Conservation (phyloP, 2,888 invertebrate genomes). For the Megastigmus dorsalis region DNA sequence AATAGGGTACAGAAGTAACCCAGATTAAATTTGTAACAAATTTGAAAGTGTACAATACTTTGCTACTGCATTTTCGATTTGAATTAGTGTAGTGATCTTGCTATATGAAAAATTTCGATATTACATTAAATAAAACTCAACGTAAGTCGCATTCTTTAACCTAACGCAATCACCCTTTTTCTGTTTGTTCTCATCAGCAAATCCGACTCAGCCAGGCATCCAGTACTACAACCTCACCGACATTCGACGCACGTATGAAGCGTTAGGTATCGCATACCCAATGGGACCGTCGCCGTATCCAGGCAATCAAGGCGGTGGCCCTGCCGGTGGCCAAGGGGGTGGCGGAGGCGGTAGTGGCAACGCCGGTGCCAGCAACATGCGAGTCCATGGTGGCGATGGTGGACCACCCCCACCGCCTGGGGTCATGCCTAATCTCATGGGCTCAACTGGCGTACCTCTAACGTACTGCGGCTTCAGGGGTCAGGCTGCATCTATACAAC, state of each 20-base stretch:
- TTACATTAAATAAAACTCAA: too few relatives aligned
- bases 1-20: too few relatives aligned
- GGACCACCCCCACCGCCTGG: conserved; percentile 34
- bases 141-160: too few relatives aligned
- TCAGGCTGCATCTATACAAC: conserved; percentile 22
- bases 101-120: too few relatives aligned
- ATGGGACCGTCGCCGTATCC: conserved; percentile 20
- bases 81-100: too few relatives aligned
- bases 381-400: conserved; percentile 27
- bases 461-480: conserved; percentile 38
- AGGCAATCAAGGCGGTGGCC: not conserved
- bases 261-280: conserved; percentile 46
- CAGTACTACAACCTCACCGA: conserved; percentile 46
- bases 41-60: too few relatives aligned
- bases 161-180: too few relatives aligned
- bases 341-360: too few relatives aligned
- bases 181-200: too few relatives aligned
- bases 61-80: too few relatives aligned
- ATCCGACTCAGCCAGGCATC: conserved; percentile 21
- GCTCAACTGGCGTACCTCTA: conserved; percentile 16
- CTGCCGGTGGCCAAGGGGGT: conserved; percentile 1
- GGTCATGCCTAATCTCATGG: conserved; percentile 41
- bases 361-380: conserved; percentile 10
- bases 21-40: too few relatives aligned
- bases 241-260: conserved; percentile 49